A percentile compares a stretch with the other conserved stretches of the same genome.
phyloP scores from a whole-genome alignment of 1,140 invertebrate genomes.

The Neelides sp. region DNA sequence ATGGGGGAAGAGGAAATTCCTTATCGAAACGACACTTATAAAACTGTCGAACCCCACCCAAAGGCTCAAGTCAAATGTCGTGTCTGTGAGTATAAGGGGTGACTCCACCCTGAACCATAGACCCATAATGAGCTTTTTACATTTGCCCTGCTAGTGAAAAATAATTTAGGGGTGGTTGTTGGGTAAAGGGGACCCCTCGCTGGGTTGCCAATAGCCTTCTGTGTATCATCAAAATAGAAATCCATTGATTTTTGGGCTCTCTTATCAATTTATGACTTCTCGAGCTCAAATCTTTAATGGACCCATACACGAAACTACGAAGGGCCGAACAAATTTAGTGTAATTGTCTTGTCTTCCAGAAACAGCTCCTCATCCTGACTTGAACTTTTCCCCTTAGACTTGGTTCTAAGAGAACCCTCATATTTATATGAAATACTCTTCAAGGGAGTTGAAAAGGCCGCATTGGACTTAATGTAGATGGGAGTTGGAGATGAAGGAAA shows the following conservation, averaged over 20 bases:
- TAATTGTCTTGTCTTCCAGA: too few relatives aligned
- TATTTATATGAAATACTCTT: not conserved
- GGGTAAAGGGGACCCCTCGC: conserved; percentile 12
- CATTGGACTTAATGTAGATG: not conserved
- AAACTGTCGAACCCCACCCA: conserved; percentile 21
- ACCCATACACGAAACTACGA: too few relatives aligned
- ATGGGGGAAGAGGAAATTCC: conserved; percentile 9
- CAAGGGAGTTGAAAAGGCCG: not conserved
- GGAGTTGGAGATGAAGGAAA: not conserved
- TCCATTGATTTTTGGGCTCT: conserved; percentile 14
- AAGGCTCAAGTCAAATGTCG: conserved; percentile 3
- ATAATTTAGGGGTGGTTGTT: conserved; percentile 16
- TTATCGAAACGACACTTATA: conserved; percentile 26
- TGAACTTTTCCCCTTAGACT: too few relatives aligned
- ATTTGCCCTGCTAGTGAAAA: conserved; percentile 18
- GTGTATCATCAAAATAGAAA: conserved; percentile 13
- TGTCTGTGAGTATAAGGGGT: not conserved
- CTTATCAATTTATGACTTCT: conserved; percentile 22
- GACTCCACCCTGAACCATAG: conserved; percentile 13
- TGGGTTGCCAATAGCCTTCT: conserved; percentile 9
- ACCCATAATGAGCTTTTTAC: conserved; percentile 20
- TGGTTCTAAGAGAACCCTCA: too few relatives aligned
- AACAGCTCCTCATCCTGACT: too few relatives aligned
- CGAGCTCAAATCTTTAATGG: too few relatives aligned
- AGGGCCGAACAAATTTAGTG: too few relatives aligned